A percentile compares a stretch with the other conserved stretches of the same genome.
Evolutionary conservation across 2,888 invertebrate genomes (phyloP).

Genomic region (Drosophila tripunctata): DNA sequence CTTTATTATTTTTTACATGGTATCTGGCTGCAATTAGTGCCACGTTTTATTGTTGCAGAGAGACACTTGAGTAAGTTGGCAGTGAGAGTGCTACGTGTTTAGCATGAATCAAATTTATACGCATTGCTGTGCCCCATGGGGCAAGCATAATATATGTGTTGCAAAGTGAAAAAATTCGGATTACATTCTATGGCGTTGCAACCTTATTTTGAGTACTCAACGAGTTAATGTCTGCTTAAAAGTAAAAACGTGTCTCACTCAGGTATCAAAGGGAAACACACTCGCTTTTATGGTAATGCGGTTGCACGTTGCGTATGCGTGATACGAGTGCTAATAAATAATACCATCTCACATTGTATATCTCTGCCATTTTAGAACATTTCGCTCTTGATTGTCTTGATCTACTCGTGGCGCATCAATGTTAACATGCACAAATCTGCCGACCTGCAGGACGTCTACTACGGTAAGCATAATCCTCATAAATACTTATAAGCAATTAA

Average conservation of each 20-base stretch:
- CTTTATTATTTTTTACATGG: conserved; percentile 5
- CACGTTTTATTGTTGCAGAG: conserved; percentile 42
- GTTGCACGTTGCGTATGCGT: conserved; percentile 50
- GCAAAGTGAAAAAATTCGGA: conserved; percentile 23
- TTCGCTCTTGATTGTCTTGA: conserved; percentile 89
- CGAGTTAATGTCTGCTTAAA: conserved; percentile 15
- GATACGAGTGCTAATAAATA: conserved; percentile 21
- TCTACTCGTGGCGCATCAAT: conserved; percentile 91
- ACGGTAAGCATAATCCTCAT: conserved; percentile 86
- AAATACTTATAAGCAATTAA: conserved; percentile 47
- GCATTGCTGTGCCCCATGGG: neutral
- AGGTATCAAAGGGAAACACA: neutral
- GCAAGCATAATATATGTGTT: conserved; percentile 50
- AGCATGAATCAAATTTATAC: neutral
- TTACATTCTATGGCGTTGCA: conserved; percentile 25
- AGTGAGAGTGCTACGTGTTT: conserved; percentile 7
- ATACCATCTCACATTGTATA: neutral
- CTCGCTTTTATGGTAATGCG: conserved; percentile 9
- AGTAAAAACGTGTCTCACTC: conserved; percentile 25
- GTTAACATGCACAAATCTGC: conserved; percentile 89
- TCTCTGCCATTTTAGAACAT: conserved; percentile 87
- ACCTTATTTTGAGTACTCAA: neutral
- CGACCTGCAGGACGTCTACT: conserved; percentile 90
- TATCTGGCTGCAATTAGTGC: conserved; percentile 61
- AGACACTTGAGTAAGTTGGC: conserved; percentile 29